Percentiles rank a stretch among this genome's conserved stretches.
phyloP scores from a whole-genome alignment of 2,797 vertebrate genomes.

The Bufotes viridis region DNA sequence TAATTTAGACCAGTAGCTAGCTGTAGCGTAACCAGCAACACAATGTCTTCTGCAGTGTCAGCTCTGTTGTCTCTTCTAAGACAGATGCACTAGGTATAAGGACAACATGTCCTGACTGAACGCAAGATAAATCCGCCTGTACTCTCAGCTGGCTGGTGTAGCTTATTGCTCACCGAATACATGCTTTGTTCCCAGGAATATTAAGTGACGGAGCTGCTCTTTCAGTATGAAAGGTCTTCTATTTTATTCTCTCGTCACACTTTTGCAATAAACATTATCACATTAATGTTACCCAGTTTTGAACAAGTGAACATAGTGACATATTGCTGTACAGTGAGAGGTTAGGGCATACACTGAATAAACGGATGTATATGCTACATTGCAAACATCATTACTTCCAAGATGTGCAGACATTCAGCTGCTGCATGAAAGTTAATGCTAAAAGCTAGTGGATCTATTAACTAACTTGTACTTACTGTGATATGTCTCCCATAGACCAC shows the following conservation, averaged over 20 bases:
- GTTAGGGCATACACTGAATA: background rate
- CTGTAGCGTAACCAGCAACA: slow-evolving; percentile 27
- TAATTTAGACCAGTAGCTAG: slow-evolving; percentile 29
- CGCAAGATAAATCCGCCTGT: slow-evolving; percentile 43
- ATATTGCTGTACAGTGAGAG: background rate
- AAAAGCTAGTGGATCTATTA: background rate
- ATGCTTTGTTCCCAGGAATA: slow-evolving; percentile 32
- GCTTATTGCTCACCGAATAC: slow-evolving; percentile 35
- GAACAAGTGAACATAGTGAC: background rate
- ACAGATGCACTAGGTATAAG: background rate
- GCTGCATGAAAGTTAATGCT: background rate
- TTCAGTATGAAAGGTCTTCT: background rate
- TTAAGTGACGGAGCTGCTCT: slow-evolving; percentile 3
- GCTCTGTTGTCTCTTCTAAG: slow-evolving; percentile 36
- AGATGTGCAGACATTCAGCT: background rate
- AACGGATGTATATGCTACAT: background rate
- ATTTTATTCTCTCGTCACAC: background rate
- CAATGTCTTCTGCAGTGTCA: slow-evolving; percentile 49
- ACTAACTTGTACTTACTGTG: background rate
- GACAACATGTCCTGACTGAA: slow-evolving; percentile 49
- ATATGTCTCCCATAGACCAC: too few species aligned
- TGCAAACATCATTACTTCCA: background rate
- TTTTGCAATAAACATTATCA: slow-evolving; percentile 14
- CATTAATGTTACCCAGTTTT: background rate
- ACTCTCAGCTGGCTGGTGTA: slow-evolving; percentile 15